Conservation (phyloP, 1,140 invertebrate genomes). For the Drosophila truncata region DNA sequence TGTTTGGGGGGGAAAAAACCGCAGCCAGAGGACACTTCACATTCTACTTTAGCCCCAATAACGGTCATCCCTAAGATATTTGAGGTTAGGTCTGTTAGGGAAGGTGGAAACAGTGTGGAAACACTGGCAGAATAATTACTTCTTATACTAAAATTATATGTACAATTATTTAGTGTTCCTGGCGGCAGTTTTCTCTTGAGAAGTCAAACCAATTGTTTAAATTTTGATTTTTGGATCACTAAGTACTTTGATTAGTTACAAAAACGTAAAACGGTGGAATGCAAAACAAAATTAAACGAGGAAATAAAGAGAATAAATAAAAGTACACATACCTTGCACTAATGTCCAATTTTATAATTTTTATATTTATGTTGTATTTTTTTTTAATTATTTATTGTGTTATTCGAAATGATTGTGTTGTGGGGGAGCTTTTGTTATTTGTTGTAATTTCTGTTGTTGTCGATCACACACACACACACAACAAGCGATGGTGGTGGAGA, state of each 20-base stretch:
- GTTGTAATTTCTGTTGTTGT: not conserved
- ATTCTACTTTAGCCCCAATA: not conserved
- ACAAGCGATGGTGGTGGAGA: slow-evolving; percentile 14
- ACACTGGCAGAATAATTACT: not conserved
- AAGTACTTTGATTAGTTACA: slow-evolving; percentile 16
- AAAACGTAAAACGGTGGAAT: slow-evolving; percentile 20
- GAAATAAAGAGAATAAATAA: slow-evolving; percentile 68
- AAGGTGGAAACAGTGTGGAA: not conserved
- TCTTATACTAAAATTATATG: not conserved
- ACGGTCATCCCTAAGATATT: not conserved
- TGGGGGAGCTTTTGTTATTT: slow-evolving; percentile 8
- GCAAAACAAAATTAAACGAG: slow-evolving; percentile 21
- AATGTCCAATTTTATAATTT: slow-evolving; percentile 64
- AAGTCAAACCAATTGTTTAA: slow-evolving; percentile 22
- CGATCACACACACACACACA: slow-evolving; percentile 23
- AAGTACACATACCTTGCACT: slow-evolving; percentile 83
- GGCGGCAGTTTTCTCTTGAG: not conserved
- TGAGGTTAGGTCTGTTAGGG: not conserved
- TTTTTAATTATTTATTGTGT: slow-evolving; percentile 8
- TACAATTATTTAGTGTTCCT: slow-evolving; percentile 2
- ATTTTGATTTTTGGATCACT: not conserved
- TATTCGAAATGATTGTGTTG: slow-evolving; percentile 19
- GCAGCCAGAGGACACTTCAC: not conserved
- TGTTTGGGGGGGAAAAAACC: slow-evolving; percentile 21
- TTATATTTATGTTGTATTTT: slow-evolving; percentile 31